Percentiles rank a stretch among this genome's conserved stretches.
Evolutionary conservation across 2,888 invertebrate genomes (phyloP).

Genomic region (Plagodis dolabraria): DNA sequence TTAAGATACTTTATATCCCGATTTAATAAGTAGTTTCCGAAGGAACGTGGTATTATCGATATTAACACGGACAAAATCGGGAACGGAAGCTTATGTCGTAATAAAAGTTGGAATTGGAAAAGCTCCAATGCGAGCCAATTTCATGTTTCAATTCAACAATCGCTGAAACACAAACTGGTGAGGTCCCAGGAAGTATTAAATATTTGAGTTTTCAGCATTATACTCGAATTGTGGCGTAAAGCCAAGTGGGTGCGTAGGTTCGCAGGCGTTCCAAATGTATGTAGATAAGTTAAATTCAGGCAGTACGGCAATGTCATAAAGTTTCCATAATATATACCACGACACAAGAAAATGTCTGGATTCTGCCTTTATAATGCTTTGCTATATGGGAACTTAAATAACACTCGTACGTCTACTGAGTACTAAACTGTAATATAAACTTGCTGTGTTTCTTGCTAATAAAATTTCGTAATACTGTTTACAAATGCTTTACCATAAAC

Average conservation of each 20-base stretch:
- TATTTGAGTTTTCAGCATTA: conserved; percentile 60
- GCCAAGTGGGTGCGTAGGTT: conserved; percentile 54
- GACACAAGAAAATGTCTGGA: neutral
- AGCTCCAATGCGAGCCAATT: conserved; percentile 40
- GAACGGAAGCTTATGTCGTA: conserved; percentile 12
- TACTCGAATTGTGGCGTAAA: conserved; percentile 53
- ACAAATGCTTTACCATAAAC: too few species aligned
- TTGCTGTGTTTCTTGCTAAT: too few species aligned
- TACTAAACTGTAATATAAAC: too few species aligned
- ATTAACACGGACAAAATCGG: too few species aligned
- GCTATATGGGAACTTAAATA: neutral
- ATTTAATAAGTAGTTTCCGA: too few species aligned
- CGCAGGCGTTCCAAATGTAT: conserved; percentile 8
- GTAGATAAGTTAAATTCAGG: conserved; percentile 8
- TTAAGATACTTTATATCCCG: too few species aligned
- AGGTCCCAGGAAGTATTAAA: conserved; percentile 55
- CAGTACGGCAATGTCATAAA: conserved; percentile 14
- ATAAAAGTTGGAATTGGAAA: conserved; percentile 42
- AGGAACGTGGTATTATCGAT: too few species aligned
- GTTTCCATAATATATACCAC: conserved; percentile 13
- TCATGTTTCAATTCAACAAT: conserved; percentile 36
- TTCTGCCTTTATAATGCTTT: conserved; percentile 9
- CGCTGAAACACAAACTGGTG: conserved; percentile 33
- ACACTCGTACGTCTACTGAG: too few species aligned
- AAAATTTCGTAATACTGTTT: too few species aligned